These are phyloP conservation scores for Scomberomorus guttatus DNA, from an alignment of 2,797 vertebrate genomes.

Conservation along the genomic window DNA sequence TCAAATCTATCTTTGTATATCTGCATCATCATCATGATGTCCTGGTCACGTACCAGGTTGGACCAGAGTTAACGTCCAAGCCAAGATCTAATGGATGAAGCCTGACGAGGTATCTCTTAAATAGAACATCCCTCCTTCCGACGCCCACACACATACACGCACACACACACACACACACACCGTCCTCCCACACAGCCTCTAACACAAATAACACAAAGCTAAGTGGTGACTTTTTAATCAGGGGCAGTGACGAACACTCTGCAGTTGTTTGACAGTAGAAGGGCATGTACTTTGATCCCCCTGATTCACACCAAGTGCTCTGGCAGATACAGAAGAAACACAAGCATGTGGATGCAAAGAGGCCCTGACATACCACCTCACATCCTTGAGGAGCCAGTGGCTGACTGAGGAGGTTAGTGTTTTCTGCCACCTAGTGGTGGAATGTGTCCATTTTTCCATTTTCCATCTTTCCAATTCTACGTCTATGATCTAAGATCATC, in stretches of 20 bases:
- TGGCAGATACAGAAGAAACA: conserved; percentile 27
- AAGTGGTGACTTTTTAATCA: conserved; percentile 69
- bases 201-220: conserved; percentile 40
- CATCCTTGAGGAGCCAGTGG: not conserved
- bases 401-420: not conserved
- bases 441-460: not conserved
- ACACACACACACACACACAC: not conserved
- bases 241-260: conserved; percentile 37
- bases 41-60: conserved; percentile 35
- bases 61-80: conserved; percentile 57
- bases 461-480: not conserved
- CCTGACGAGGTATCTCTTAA: conserved; percentile 50
- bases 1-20: conserved; percentile 54
- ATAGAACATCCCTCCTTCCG: conserved; percentile 63
- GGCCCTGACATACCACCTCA: not conserved
- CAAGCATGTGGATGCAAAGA: conserved; percentile 44
- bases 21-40: conserved; percentile 46
- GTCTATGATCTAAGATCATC: not conserved
- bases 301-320: conserved; percentile 24
- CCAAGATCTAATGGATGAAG: conserved; percentile 52
- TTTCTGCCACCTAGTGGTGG: conserved; percentile 62
- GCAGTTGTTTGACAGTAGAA: conserved; percentile 33
- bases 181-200: conserved; percentile 35
- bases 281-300: conserved; percentile 49
- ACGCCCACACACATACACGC: not conserved